phyloP scores from a whole-genome alignment of 2,797 vertebrate genomes.

The Acanthurus tractus region DNA sequence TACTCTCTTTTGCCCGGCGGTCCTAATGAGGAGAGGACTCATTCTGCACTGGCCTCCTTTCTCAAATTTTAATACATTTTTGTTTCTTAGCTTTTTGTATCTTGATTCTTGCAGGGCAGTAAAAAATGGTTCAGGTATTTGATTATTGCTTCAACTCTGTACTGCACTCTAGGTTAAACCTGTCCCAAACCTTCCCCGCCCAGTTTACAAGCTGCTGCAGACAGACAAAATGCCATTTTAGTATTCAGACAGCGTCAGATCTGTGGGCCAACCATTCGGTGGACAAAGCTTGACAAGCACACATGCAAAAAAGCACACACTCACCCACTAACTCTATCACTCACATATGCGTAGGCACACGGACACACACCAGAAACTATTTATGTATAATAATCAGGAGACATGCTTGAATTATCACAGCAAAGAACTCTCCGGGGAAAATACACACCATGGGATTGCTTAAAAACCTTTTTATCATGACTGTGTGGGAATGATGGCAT shows the following conservation, averaged over 20 bases:
- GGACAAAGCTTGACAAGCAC: slow-evolving; percentile 56
- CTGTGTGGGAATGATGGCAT: slow-evolving; percentile 20
- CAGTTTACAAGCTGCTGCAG: slow-evolving; percentile 17
- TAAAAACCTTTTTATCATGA: slow-evolving; percentile 36
- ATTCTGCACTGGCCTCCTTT: slow-evolving; percentile 27
- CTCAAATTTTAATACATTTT: slow-evolving; percentile 56
- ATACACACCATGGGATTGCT: slow-evolving; percentile 25
- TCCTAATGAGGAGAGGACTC: slow-evolving; percentile 52
- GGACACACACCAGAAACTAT: slow-evolving; percentile 24
- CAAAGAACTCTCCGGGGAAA: slow-evolving; percentile 14
- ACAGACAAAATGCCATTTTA: slow-evolving; percentile 51
- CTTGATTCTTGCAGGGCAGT: slow-evolving; percentile 13
- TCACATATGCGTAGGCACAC: slow-evolving; percentile 1
- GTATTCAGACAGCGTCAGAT: slow-evolving; percentile 61
- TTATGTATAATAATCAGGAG: slow-evolving; percentile 29
- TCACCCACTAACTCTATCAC: slow-evolving; percentile 13
- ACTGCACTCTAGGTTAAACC: slow-evolving; percentile 9
- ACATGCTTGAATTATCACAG: slow-evolving; percentile 49
- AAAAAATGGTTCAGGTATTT: slow-evolving; percentile 19
- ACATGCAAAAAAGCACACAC: slow-evolving; percentile 17
- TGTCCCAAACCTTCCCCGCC: slow-evolving; percentile 24
- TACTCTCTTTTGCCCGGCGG: slow-evolving; percentile 15
- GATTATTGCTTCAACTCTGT: slow-evolving; percentile 11
- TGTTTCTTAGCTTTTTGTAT: slow-evolving; percentile 20
- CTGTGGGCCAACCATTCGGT: slow-evolving; percentile 48